phyloP scores from a whole-genome alignment of 2,113 vertebrate genomes.

The Coryphaenoides rupestris region DNA sequence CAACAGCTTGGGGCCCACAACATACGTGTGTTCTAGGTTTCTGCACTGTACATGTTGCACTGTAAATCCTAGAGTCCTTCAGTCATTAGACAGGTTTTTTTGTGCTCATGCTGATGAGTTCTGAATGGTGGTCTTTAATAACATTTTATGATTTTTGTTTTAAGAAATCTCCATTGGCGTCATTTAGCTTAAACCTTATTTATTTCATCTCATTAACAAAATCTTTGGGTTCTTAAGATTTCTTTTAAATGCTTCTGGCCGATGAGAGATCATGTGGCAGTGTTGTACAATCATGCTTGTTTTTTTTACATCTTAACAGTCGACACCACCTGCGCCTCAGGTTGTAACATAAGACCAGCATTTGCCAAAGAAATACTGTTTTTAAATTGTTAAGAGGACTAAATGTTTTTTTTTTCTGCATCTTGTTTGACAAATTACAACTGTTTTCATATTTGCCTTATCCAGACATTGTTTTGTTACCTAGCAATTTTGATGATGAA shows the following conservation, averaged over 20 bases:
- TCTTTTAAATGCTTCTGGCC: constrained; percentile 62
- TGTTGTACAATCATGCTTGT: constrained; percentile 85
- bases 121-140: too few relatives aligned
- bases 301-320: constrained; percentile 56
- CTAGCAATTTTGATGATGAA: constrained; percentile 59
- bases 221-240: constrained; percentile 48
- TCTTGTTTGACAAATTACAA: constrained; percentile 33
- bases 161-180: constrained; percentile 15
- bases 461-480: constrained; percentile 42
- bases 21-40: too few relatives aligned
- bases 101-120: too few relatives aligned
- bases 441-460: constrained; percentile 51
- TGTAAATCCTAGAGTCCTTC: too few relatives aligned
- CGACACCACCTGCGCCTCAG: constrained; percentile 63
- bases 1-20: too few relatives aligned
- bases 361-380: constrained; percentile 5
- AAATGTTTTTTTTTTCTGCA: constrained; percentile 8
- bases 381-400: too few relatives aligned
- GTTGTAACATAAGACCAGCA: background rate
- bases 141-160: too few relatives aligned
- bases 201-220: constrained; percentile 57
- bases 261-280: too few relatives aligned
- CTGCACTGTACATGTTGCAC: too few relatives aligned
- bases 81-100: too few relatives aligned
- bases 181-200: constrained; percentile 80